Base-by-base conservation (phyloP, 2,888 invertebrate genomes). In the Odontothrips loti region DNA sequence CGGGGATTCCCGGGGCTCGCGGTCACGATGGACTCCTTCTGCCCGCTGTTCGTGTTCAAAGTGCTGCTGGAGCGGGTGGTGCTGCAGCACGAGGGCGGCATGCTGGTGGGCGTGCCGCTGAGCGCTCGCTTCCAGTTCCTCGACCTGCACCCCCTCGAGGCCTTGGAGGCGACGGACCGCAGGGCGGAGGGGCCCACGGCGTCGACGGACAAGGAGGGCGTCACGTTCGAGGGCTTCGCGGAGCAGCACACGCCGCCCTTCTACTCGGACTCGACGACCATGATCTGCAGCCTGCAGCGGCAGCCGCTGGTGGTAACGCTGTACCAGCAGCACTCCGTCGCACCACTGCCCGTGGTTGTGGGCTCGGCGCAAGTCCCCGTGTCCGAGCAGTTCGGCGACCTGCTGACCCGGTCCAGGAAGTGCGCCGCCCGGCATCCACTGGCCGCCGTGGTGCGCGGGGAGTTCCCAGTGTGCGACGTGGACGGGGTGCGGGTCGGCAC, bases 91-190 rank as follows among this genome's bases (percentile, higher is more conserved):
- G 68, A 23, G 27, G 27, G 34, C 34, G 34, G 27, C 68, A 75
- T 27, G 68, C 68, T 75, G 68, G 11, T 75, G 23, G 68, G 68
- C 10, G 68, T 75, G 68, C 68, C 68, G 68, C 68, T 75, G 4
- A 75, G 68, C 68, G 68, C 68, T 11, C 68, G 68, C 68, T n/a
- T 75, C 23, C 68, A 75, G 27, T 75, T 75, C 68, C 68, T 75
- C 23, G 68, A 75, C 68, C 9, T 75, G 68, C 23, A 23, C 27
- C 68, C 68, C 23, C 68, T 75, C 8, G 68, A 75, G 68, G 68
- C 58, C 17, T 11, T 23, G 68, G 23, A 23, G 68, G 68, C 68
- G 23, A 27, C 68, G 68, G 68, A 10, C 68, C 11, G 68, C 68
- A 11, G 3, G n/a, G 27, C 68, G 11, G 17, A 8, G 27, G 27